Evolutionary conservation across 2,888 invertebrate species (phyloP).

Genomic region (Leptinotarsa rubiginosa): DNA sequence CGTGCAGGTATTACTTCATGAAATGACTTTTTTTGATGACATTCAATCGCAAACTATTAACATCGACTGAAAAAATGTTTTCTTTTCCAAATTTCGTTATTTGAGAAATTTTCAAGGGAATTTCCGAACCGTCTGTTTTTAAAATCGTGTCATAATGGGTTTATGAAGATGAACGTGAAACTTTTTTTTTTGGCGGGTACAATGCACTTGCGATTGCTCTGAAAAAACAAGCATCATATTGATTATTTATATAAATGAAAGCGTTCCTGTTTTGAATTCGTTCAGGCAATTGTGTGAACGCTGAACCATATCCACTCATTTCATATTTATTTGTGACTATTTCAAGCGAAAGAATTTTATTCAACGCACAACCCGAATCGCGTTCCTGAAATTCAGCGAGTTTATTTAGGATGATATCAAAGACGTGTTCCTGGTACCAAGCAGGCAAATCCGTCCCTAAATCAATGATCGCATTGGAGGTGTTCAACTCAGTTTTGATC

Average conservation of each 20-base stretch:
- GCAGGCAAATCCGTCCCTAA: constrained; percentile 21
- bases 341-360: not conserved
- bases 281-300: not conserved
- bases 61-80: not conserved
- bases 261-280: too few species aligned
- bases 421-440: constrained; percentile 23
- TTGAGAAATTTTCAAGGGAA: constrained; percentile 20
- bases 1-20: too few species aligned
- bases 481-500: not conserved
- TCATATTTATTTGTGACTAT: constrained; percentile 12
- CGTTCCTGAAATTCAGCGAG: constrained; percentile 20
- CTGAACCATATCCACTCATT: constrained; percentile 1
- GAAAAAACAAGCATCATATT: too few species aligned
- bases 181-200: too few species aligned
- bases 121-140: not conserved
- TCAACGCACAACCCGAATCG: constrained; percentile 26
- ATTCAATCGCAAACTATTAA: too few species aligned
- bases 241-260: too few species aligned
- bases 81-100: constrained; percentile 27
- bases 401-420: constrained; percentile 9
- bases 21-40: too few species aligned
- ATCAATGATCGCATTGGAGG: constrained; percentile 27
- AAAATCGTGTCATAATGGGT: too few species aligned
- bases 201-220: too few species aligned
- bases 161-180: too few species aligned